phyloP scores from a whole-genome alignment of 2,797 vertebrate genomes.

The Pyrocephalus nanus region DNA sequence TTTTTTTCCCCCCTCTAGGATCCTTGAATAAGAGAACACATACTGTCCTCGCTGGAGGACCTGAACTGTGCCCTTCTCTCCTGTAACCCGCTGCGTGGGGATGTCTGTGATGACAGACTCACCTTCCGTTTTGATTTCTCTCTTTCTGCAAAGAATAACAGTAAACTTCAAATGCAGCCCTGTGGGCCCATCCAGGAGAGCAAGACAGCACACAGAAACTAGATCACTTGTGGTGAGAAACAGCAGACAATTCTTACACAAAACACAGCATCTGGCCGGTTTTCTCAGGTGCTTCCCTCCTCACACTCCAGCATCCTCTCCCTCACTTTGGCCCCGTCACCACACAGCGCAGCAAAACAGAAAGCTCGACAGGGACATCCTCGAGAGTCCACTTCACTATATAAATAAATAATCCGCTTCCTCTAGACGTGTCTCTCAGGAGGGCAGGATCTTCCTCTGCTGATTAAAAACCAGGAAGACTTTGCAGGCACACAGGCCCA shows the following conservation, averaged over 20 bases:
- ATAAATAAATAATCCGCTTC: constrained; percentile 13
- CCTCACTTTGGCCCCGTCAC: rapidly evolving
- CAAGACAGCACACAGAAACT: background rate
- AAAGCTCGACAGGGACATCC: background rate
- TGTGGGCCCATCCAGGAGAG: background rate
- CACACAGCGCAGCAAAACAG: rapidly evolving
- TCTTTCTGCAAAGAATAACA: background rate
- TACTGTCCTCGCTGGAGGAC: background rate
- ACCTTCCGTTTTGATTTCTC: background rate
- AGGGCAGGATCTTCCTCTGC: background rate
- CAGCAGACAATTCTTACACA: background rate
- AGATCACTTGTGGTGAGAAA: background rate
- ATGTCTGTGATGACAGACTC: background rate
- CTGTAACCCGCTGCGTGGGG: rapidly evolving
- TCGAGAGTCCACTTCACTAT: background rate
- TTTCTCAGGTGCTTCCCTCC: background rate
- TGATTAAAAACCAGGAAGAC: background rate
- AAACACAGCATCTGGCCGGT: background rate
- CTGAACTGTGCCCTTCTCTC: background rate
- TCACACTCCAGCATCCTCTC: background rate
- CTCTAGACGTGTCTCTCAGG: background rate
- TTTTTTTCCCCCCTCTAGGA: background rate
- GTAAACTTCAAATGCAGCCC: background rate
- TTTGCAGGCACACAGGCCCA: background rate
- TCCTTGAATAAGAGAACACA: background rate